These are phyloP conservation scores for Cheirogaleus major DNA, from an alignment of 2,797 vertebrate genomes.

Conservation along the genomic window DNA sequence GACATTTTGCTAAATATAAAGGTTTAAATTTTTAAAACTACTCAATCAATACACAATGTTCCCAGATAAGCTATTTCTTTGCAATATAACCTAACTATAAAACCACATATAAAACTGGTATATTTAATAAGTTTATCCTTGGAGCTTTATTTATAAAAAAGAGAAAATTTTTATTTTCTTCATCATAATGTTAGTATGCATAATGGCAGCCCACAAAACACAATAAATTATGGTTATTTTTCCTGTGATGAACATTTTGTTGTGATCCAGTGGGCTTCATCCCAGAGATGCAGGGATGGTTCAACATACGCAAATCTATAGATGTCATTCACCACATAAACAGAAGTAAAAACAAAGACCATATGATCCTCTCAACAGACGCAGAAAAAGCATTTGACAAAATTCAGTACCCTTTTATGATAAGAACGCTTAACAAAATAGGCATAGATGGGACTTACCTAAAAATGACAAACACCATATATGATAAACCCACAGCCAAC, in stretches of 20 bases:
- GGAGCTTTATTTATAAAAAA: neutral
- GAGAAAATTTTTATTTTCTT: neutral
- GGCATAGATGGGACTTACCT: too few species aligned
- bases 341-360: too few species aligned
- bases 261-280: neutral
- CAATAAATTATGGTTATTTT: neutral
- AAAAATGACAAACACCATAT: too few species aligned
- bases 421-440: too few species aligned
- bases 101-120: neutral
- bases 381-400: too few species aligned
- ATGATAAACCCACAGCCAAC: too few species aligned
- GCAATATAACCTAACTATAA: slow-evolving; percentile 36
- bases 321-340: too few species aligned
- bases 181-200: neutral
- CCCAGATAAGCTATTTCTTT: neutral
- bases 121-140: slow-evolving; percentile 16
- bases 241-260: neutral
- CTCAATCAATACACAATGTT: neutral
- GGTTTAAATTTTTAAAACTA: slow-evolving; percentile 14
- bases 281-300: too few species aligned
- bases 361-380: too few species aligned
- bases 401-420: too few species aligned
- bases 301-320: neutral
- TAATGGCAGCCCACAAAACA: slow-evolving; percentile 16
- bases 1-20: slow-evolving; percentile 14